Evolutionary conservation across 2,888 invertebrate genomes (phyloP), one percentile per base, ranked within the genome.

Genomic region (Drosophila kambysellisi): DNA sequence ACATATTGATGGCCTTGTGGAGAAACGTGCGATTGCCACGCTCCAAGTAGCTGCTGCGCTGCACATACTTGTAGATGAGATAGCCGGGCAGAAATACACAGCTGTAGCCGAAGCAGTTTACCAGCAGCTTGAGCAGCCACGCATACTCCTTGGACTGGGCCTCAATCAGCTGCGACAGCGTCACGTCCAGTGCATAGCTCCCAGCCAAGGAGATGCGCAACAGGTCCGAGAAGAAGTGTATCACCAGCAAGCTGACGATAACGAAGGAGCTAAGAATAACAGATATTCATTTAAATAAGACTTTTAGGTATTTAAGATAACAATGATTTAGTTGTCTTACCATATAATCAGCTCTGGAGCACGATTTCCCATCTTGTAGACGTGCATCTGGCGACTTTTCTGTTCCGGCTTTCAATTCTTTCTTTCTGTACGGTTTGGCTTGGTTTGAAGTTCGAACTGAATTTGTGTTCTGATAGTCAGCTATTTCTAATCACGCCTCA

Each of bases 21-120:
- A 93, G 86, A 29, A 88, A 81, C 0, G 91, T 89, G 59, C 88
- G 88, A 35, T 89, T 92, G 87, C 80, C 53, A 30, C 96, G 95
- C 91, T 98, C 97, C 82, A 97, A 94, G 91, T 97, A 97, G 85
- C 97, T 96, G 59, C 95, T 96, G 90, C 95, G 95, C 76, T 95
- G 95, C 32, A 97, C 95, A 93, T 97, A 98, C 92, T 96, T 96
- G 92, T 97, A 97, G 64, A 98, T 94, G 25, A 98, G 93, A 91
- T 95, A 96, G 56, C 97, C 97, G 2, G 99, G 98, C 69, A 98
- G 93, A 91, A 98, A 94, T 65, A 99, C 94, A n/a, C 97, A 97
- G 4, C 96, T 95, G 92, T 99, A 99, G 17, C 98, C 98, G 25
- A 97, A 94, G 64, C 98, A 94, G 93, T 99, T 99, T 32, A 97